Evolutionary conservation across 1,140 invertebrate species (phyloP).

Genomic region (Brachionus sp.): DNA sequence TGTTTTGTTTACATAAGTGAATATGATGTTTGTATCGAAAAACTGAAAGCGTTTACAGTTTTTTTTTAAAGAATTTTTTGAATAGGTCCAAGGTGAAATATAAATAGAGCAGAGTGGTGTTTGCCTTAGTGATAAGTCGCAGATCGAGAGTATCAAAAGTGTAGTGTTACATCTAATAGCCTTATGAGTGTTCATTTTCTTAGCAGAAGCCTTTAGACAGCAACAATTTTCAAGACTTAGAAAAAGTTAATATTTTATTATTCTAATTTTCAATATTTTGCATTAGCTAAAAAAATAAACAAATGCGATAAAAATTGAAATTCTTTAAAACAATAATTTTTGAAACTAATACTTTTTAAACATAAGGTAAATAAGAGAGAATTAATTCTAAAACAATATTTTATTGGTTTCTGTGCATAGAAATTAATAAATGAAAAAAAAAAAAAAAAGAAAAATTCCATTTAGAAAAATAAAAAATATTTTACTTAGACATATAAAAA

Average conservation of each 20-base stretch:
- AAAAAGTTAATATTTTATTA: conserved; percentile 15
- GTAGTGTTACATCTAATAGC: conserved; percentile 1
- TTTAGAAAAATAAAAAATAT: conserved; percentile 5
- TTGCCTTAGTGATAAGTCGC: background rate
- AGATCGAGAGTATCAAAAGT: background rate
- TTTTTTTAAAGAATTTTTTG: no score
- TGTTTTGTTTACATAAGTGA: no score
- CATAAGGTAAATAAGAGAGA: background rate
- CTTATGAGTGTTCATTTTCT: background rate
- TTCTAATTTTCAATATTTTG: conserved; percentile 28
- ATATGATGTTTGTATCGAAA: no score
- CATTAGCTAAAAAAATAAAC: conserved; percentile 31
- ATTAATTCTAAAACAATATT: background rate
- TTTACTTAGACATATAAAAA: background rate
- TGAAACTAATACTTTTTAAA: conserved; percentile 39
- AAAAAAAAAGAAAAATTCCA: background rate
- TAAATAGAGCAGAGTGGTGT: background rate
- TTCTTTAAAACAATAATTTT: conserved; percentile 38
- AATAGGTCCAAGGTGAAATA: background rate
- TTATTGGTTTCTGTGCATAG: background rate
- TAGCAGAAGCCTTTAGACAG: background rate
- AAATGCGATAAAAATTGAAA: background rate
- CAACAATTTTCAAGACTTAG: conserved; percentile 10
- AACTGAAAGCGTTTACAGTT: no score
- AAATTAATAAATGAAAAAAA: background rate